A percentile compares a stretch with the other conserved stretches of the same genome.
These are phyloP conservation scores for Brenthis ino DNA, from an alignment of 2,888 invertebrate species.

Conservation along the genomic window DNA sequence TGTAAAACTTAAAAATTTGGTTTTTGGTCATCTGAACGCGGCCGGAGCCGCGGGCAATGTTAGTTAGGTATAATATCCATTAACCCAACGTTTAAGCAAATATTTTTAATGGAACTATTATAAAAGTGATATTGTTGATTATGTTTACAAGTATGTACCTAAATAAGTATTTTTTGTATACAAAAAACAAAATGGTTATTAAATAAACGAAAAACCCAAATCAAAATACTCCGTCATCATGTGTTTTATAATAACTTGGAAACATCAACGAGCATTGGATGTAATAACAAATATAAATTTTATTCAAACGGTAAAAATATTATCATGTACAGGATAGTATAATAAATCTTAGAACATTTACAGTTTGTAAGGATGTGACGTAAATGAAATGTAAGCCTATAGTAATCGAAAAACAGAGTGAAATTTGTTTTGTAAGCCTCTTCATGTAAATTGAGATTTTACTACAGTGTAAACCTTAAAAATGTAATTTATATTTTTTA, in stretches of 20 bases:
- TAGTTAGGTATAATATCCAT: no score
- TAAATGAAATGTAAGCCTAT: no score
- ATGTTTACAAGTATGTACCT: not conserved
- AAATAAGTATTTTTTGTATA: not conserved
- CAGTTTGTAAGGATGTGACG: not conserved
- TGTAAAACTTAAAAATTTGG: no score
- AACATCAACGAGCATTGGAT: conserved; percentile 1
- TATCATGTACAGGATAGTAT: not conserved
- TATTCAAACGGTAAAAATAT: not conserved
- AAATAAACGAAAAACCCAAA: conserved; percentile 1
- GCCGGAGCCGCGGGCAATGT: no score
- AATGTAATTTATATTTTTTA: no score
- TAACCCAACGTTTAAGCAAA: no score
- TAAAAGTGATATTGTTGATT: not conserved
- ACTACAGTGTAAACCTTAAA: no score
- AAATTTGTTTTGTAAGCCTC: no score
- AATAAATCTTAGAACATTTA: conserved; percentile 8
- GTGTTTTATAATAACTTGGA: not conserved
- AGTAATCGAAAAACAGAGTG: no score
- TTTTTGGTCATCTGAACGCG: no score
- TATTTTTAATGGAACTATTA: no score
- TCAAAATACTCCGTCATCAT: conserved; percentile 26
- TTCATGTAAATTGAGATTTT: no score
- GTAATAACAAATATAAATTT: conserved; percentile 1
- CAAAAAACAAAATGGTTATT: conserved; percentile 7